These are phyloP conservation scores for Cerastoderma edule DNA, from an alignment of 2,888 invertebrate species.

Conservation along the genomic window DNA sequence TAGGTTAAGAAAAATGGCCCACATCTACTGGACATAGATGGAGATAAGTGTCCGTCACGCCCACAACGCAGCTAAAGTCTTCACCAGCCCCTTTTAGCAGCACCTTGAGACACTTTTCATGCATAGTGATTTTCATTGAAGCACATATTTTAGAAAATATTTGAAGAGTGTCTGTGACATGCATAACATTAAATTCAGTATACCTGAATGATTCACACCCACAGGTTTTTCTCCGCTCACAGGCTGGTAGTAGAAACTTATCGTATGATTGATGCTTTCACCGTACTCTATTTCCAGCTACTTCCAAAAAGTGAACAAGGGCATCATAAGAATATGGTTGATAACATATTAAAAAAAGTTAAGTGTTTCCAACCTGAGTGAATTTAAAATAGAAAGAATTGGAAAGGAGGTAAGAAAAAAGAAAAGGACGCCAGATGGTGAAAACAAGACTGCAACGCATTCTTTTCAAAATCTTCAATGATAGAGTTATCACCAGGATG, in stretches of 20 bases:
- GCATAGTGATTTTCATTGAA: constrained; percentile 64
- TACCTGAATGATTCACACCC: constrained; percentile 56
- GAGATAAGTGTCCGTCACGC: constrained; percentile 66
- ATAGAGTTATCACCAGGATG: neutral
- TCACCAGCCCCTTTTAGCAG: constrained; percentile 57
- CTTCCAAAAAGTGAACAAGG: constrained; percentile 10
- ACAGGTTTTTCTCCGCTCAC: constrained; percentile 64
- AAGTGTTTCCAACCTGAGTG: neutral
- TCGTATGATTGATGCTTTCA: constrained; percentile 51
- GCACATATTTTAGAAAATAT: constrained; percentile 47
- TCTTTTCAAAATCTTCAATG: constrained; percentile 18
- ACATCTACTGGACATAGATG: constrained; percentile 69
- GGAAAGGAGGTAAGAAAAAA: constrained; percentile 18
- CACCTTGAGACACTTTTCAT: constrained; percentile 58
- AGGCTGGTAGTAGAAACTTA: constrained; percentile 51
- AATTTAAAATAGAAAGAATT: constrained; percentile 4
- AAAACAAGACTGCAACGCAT: constrained; percentile 13
- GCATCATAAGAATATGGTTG: neutral
- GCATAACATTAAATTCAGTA: constrained; percentile 41
- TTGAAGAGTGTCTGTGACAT: constrained; percentile 51
- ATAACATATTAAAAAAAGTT: constrained; percentile 17
- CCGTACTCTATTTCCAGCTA: constrained; percentile 51
- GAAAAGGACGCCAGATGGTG: constrained; percentile 27
- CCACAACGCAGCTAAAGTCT: constrained; percentile 67
- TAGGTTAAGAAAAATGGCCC: constrained; percentile 43